phyloP scores from a whole-genome alignment of 2,888 invertebrate genomes.

The Ariolimax columbianus region DNA sequence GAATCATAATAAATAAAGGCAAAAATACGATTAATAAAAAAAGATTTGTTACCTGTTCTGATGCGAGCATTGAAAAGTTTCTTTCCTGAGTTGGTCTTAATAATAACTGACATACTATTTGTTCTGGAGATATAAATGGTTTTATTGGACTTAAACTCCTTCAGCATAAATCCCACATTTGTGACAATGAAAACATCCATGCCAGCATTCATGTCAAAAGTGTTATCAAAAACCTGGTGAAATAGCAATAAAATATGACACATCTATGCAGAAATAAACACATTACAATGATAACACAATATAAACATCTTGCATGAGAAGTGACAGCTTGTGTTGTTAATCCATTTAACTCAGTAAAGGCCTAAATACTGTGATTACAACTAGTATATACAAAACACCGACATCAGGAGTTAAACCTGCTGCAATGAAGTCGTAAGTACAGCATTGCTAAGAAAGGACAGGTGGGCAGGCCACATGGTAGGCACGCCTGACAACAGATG shows the following conservation, averaged over 20 bases:
- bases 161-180: slow-evolving; percentile 15
- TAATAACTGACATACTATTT: slow-evolving; percentile 4
- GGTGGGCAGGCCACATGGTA: no score
- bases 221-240: background rate
- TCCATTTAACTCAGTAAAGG: no score
- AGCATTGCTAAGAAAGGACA: no score
- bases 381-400: no score
- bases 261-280: background rate
- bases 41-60: slow-evolving; percentile 9
- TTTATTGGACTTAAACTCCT: slow-evolving; percentile 2
- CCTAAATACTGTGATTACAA: no score
- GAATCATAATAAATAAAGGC: no score
- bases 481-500: no score
- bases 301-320: no score
- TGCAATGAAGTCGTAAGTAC: no score
- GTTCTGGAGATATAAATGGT: slow-evolving; percentile 14
- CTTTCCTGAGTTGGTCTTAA: slow-evolving; percentile 14
- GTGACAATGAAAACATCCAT: background rate
- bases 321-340: no score
- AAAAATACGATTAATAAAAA: background rate
- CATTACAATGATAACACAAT: background rate
- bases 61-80: background rate
- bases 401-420: no score
- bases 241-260: background rate
- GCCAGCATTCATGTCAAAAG: slow-evolving; percentile 2